Evolutionary conservation across 2,113 vertebrate genomes (phyloP), one percentile per base, ranked within the genome.

Genomic region (Pelodiscus sinensis): DNA sequence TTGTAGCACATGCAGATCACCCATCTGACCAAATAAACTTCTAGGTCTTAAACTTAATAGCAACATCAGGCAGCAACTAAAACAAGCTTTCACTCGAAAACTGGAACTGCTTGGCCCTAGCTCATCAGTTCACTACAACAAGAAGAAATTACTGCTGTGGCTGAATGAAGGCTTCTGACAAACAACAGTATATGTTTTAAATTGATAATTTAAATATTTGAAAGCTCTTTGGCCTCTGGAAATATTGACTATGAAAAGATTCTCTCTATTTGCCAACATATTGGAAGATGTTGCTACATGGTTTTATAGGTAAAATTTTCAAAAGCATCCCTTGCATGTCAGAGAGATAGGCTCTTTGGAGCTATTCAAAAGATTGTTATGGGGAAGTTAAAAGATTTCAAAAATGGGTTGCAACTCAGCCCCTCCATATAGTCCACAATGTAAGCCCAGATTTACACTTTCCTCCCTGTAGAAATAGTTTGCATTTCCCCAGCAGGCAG

Each of bases 171-270:
- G 57, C 88, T 82, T 96, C 90, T 87, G 80, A 89, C 84, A 95
- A 96, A 84, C 86, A 85, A 83, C 90, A 88, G 81, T 38, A 51
- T 35, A 31, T 83, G 25, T 90, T 95, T 87, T 90, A 9, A 94
- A 94, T 94, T 87, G 58, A 9, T 11, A 65, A 78, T 95, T 90
- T 88, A 86, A 92, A 96, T 96, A 92, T 96, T 94, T 89, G 91
- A 96, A 90, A 95, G 58, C 16, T 84, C 71, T 90, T 65, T 88
- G 78, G 91, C 94, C 94, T 94, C 92, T 96, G 91, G 87, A 84
- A 89, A 91, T 77, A 84, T 56, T 83, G 81, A 15, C 31, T 83
- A 8, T 60, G 71, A 88, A 88, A 82, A 93, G 24, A 75, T 93
- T 81, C 9, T 92, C 92, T 90, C 90, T 94, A 35, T 88, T 94